Base-by-base conservation (phyloP, 2,797 vertebrate genomes). In the Notolepis coatsorum region DNA sequence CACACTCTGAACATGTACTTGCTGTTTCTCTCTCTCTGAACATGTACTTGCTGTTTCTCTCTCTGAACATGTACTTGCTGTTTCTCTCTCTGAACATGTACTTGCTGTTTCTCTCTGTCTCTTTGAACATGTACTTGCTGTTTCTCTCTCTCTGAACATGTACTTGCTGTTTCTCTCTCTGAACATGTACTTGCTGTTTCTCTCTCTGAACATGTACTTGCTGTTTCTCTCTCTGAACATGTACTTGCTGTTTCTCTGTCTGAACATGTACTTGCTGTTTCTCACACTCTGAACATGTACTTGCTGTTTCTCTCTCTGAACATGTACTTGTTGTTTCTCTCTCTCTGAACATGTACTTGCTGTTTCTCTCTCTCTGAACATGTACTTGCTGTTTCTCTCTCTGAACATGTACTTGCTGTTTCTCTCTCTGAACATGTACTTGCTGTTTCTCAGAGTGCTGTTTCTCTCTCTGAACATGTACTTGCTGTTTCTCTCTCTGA, bases 61-160 rank as follows among this genome's bases (percentile, higher is more conserved):
- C n/a, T n/a, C n/a, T n/a, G n/a, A n/a, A n/a, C n/a, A n/a, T n/a
- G n/a, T n/a, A n/a, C n/a, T n/a, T n/a, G n/a, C n/a, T n/a, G 56
- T 47, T 53, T 37, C 35, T 67, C 42, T 60, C 12, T 0, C 33
- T 17, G 45, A 31, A 28, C 12, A 23, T 4, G 15, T 42, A 2
- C 13, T 25, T 52, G 27, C 17, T 49, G 55, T 25, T 38, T 50
- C n/a, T n/a, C n/a, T n/a, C n/a, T n/a, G n/a, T n/a, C n/a, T n/a
- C n/a, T n/a, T n/a, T n/a, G n/a, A n/a, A n/a, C n/a, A n/a, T n/a
- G n/a, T n/a, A n/a, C n/a, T n/a, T n/a, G n/a, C n/a, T n/a, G 56
- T 47, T 53, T 37, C 35, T 67, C 42, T 60, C 12, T 0, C 33
- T 10, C 10, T 17, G 45, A 31, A 28, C 12, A 23, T 4, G 15